Percentiles rank a stretch among this genome's conserved stretches.
These are phyloP conservation scores for Micromys minutus DNA, from an alignment of 2,113 vertebrate genomes.

Conservation along the genomic window DNA sequence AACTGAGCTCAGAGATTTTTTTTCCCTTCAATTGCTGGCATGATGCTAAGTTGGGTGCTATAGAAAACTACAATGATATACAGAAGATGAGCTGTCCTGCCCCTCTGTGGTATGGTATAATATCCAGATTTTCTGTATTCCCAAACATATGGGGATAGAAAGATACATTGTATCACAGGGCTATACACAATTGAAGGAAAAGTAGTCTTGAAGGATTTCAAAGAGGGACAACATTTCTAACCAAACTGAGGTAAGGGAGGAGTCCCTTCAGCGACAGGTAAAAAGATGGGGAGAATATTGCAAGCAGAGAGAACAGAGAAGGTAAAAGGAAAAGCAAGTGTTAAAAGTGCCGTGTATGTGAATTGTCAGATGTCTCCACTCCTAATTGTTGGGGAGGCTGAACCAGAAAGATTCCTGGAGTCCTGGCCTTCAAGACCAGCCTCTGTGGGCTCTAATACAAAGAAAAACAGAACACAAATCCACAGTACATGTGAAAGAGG, in stretches of 20 bases:
- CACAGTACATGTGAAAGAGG: not conserved
- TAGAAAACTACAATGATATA: not conserved
- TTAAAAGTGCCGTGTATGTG: not conserved
- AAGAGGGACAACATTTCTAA: not conserved
- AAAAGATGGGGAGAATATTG: not conserved
- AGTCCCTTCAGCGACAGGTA: not conserved
- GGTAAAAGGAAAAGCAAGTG: not conserved
- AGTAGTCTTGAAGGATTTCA: not conserved
- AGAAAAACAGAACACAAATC: not conserved
- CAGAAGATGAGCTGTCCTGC: fast-evolving
- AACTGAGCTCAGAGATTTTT: not conserved
- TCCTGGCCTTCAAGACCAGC: not conserved
- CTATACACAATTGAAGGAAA: not conserved
- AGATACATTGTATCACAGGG: not conserved
- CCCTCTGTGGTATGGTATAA: not conserved
- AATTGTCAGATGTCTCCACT: not conserved
- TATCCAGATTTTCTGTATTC: not conserved
- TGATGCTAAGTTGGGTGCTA: not conserved
- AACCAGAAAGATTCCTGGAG: not conserved
- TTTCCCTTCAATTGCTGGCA: not conserved
- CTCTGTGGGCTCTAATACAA: not conserved
- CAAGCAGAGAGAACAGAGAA: not conserved
- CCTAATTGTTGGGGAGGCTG: too few species aligned
- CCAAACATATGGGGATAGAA: not conserved
- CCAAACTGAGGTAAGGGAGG: not conserved